Evolutionary conservation across 1,140 invertebrate species (phyloP).

Genomic region (Brachystomella parvula): DNA sequence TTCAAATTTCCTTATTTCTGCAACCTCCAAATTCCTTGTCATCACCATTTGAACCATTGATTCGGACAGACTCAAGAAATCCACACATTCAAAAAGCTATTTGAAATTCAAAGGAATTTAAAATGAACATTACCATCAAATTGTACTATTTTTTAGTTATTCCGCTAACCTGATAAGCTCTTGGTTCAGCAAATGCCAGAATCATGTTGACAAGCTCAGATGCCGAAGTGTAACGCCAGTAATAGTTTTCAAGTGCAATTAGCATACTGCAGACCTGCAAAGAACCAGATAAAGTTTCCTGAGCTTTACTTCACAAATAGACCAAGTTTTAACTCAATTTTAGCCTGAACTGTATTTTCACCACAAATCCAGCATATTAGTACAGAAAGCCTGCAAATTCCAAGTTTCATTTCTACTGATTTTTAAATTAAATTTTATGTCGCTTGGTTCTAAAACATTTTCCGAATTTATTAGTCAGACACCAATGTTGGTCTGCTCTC

Average conservation of each 20-base stretch:
- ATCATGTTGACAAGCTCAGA: constrained; percentile 91
- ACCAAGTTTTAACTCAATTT: too few species aligned
- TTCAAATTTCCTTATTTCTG: constrained; percentile 87
- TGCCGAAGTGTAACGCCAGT: constrained; percentile 88
- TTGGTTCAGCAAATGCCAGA: constrained; percentile 75
- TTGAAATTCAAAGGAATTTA: constrained; percentile 40
- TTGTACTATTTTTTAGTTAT: neutral
- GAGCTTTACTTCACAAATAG: too few species aligned
- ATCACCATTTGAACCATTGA: constrained; percentile 94
- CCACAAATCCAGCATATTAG: too few species aligned
- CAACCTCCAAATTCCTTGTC: constrained; percentile 72
- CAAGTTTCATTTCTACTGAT: too few species aligned
- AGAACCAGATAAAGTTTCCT: neutral
- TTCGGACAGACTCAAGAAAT: constrained; percentile 79
- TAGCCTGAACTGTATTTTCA: too few species aligned
- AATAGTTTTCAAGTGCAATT: constrained; percentile 85
- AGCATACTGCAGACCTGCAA: constrained; percentile 78
- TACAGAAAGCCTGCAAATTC: too few species aligned
- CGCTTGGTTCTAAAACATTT: too few species aligned
- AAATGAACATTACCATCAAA: neutral
- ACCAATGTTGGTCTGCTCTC: too few species aligned
- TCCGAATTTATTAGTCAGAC: too few species aligned
- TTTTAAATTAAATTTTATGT: too few species aligned
- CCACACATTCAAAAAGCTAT: constrained; percentile 68
- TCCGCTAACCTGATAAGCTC: constrained; percentile 52